Evolutionary conservation across 2,888 invertebrate genomes (phyloP), one percentile per base, ranked within the genome.

Genomic region (Pasiphila rectangulata): DNA sequence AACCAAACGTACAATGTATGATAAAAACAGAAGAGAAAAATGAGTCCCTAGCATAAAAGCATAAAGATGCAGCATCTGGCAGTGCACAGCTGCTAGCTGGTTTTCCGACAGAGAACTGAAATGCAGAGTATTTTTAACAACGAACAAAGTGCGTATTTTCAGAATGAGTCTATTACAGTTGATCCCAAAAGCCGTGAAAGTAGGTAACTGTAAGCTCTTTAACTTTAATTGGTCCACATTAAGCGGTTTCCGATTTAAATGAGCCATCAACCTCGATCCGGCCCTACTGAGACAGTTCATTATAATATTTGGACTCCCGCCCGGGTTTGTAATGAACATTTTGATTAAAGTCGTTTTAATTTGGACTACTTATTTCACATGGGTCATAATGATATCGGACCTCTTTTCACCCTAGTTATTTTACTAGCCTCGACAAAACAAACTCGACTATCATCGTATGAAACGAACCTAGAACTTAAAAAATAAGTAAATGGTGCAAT

Each of bases 191-290:
- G 56, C 46, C 55, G 55, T 54, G 40, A 48, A 57, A 65, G 51
- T 54, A 57, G 62, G 50, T 57, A 51, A 54, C 53, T 42, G 17
- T 47, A 61, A 61, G 59, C 55, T 61, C 56, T 59, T 61, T 57
- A 52, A 56, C 59, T 64, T 56, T 58, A 63, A 61, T 59, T 62
- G 56, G 48, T 41, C 39, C 51, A 56, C 50, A 53, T 57, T 61
- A 57, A 61, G 48, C 42, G 46, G 53, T 44, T 54, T 57, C 42
- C 56, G 34, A 59, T 63, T 56, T 55, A 63, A 61, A 63, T 60
- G 57, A 56, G 52, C 55, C 56, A 63, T 55, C 64, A 46, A 39
- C 40, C 17, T 57, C 53, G 38, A 35, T 38, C 37, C 42, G 43
- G 41, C 44, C 45, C 40, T 30, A 47, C 38, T 53, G 46, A 47